A percentile compares a stretch with the other conserved stretches of the same genome.
Evolutionary conservation across 1,140 invertebrate genomes (phyloP).

Genomic region (Eumaeus atala): DNA sequence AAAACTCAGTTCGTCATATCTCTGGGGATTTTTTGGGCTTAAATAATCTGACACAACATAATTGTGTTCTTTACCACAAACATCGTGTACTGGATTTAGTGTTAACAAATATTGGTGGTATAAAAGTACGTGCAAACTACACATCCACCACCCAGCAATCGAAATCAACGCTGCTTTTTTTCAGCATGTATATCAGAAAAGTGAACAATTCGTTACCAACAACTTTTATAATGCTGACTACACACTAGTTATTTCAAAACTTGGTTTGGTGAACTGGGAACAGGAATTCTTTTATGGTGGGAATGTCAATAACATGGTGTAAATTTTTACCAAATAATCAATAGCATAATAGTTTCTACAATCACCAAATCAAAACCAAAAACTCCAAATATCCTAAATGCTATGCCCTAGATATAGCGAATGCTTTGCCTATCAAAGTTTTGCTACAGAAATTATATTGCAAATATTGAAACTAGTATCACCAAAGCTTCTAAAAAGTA

Average conservation of each 20-base stretch:
- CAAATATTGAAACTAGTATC: conserved; percentile 15
- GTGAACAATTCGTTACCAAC: background rate
- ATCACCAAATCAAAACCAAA: conserved; percentile 11
- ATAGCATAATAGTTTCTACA: background rate
- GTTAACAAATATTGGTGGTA: background rate
- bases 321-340: background rate
- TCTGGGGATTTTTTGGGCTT: background rate
- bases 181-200: background rate
- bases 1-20: background rate
- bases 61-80: background rate
- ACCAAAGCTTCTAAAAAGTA: conserved; percentile 19
- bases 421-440: conserved; percentile 1
- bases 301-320: background rate
- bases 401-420: conserved; percentile 3
- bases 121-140: background rate
- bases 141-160: background rate
- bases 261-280: background rate
- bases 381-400: conserved; percentile 20
- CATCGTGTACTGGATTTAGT: background rate
- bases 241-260: background rate
- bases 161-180: background rate
- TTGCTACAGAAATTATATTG: conserved; percentile 17
- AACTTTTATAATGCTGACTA: conserved; percentile 1
- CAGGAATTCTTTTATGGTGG: background rate
- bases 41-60: background rate